These are phyloP conservation scores for Riparia riparia DNA, from an alignment of 2,113 vertebrate genomes.

Conservation along the genomic window DNA sequence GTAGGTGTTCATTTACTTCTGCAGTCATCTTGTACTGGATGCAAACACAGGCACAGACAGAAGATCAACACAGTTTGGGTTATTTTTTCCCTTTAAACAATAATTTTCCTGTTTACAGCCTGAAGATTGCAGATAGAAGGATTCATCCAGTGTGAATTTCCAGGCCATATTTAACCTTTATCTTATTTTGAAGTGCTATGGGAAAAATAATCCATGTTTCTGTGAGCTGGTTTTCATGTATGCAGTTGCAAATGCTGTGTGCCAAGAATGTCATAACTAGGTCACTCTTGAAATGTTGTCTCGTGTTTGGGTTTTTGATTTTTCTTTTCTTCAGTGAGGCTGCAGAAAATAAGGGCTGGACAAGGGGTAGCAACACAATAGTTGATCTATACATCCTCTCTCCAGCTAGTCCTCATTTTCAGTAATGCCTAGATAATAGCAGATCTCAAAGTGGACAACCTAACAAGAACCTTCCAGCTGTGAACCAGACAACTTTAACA, in stretches of 20 bases:
- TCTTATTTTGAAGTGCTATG: constrained; percentile 15
- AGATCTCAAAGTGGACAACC: neutral
- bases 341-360: neutral
- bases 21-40: neutral
- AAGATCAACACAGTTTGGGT: neutral
- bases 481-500: neutral
- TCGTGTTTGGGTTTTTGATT: neutral
- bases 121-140: constrained; percentile 29
- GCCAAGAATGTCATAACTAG: neutral
- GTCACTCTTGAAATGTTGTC: constrained; percentile 6
- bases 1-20: neutral
- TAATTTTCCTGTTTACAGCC: constrained; percentile 8
- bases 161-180: neutral
- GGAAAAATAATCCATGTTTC: neutral
- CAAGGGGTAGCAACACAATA: neutral
- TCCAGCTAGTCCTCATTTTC: neutral
- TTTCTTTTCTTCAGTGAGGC: neutral
- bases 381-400: neutral
- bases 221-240: constrained; percentile 13
- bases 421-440: neutral
- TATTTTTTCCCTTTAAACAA: constrained; percentile 5
- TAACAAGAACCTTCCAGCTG: neutral
- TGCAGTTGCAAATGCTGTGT: neutral
- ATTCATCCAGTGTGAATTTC: constrained; percentile 20
- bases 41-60: neutral